phyloP scores from a whole-genome alignment of 2,113 vertebrate genomes.

The Hyaena hyaena region DNA sequence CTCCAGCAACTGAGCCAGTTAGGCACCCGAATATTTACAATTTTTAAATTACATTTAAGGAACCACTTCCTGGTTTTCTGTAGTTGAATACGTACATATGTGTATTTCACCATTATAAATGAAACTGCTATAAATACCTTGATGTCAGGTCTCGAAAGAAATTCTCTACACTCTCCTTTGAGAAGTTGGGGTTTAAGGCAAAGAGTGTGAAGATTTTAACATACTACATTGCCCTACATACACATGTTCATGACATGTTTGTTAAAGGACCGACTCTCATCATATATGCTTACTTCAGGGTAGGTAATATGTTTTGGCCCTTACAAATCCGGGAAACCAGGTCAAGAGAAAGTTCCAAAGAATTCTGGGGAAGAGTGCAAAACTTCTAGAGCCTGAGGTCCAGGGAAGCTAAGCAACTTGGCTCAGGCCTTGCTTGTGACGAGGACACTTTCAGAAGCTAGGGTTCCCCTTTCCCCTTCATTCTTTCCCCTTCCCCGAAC shows the following conservation, averaged over 20 bases:
- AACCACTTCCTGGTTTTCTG: background rate
- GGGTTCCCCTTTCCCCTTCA: background rate
- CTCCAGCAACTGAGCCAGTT: background rate
- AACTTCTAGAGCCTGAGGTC: background rate
- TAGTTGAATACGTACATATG: background rate
- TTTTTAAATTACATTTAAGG: slow-evolving; percentile 36
- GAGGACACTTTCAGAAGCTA: background rate
- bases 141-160: background rate
- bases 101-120: background rate
- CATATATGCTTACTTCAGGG: background rate
- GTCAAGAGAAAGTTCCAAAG: background rate
- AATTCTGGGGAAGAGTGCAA: background rate
- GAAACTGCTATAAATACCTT: background rate
- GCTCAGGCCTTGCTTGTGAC: background rate
- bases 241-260: background rate
- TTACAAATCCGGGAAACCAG: background rate
- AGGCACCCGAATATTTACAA: background rate
- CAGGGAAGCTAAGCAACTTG: background rate
- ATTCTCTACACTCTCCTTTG: background rate
- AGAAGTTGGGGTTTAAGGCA: background rate
- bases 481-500: background rate
- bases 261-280: background rate
- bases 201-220: background rate
- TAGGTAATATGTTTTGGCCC: background rate
- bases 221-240: background rate